These are phyloP conservation scores for Dorcus hopei DNA, from an alignment of 2,888 invertebrate genomes.

Conservation along the genomic window DNA sequence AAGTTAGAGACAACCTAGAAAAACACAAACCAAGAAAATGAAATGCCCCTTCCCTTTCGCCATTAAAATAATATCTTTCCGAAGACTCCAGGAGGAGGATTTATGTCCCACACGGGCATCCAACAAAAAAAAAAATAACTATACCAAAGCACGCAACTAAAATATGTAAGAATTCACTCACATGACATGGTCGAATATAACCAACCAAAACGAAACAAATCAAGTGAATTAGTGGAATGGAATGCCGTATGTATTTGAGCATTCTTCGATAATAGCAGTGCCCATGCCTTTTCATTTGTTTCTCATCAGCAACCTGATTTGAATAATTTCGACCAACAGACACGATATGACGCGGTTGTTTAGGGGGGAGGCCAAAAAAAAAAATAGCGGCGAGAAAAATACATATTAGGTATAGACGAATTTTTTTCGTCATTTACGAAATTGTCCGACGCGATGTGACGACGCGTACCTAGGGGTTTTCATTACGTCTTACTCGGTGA, in stretches of 20 bases:
- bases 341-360: conserved; percentile 6
- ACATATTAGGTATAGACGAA: no score
- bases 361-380: no score
- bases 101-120: conserved; percentile 18
- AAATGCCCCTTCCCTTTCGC: no score
- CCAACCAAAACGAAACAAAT: conserved; percentile 9
- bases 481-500: background rate
- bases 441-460: no score
- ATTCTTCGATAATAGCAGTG: conserved; percentile 39
- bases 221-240: conserved; percentile 28
- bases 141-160: conserved; percentile 32
- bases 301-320: conserved; percentile 42
- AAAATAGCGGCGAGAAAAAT: no score
- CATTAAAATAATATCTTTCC: no score
- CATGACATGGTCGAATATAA: conserved; percentile 1
- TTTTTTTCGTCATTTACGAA: no score
- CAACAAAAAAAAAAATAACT: conserved; percentile 20
- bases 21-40: no score
- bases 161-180: conserved; percentile 21
- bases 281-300: conserved; percentile 41
- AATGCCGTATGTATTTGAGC: conserved; percentile 38
- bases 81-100: background rate
- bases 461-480: no score
- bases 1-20: no score
- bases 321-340: conserved; percentile 35